These are phyloP conservation scores for Craniophora ligustri DNA, from an alignment of 2,888 invertebrate species.

Conservation along the genomic window DNA sequence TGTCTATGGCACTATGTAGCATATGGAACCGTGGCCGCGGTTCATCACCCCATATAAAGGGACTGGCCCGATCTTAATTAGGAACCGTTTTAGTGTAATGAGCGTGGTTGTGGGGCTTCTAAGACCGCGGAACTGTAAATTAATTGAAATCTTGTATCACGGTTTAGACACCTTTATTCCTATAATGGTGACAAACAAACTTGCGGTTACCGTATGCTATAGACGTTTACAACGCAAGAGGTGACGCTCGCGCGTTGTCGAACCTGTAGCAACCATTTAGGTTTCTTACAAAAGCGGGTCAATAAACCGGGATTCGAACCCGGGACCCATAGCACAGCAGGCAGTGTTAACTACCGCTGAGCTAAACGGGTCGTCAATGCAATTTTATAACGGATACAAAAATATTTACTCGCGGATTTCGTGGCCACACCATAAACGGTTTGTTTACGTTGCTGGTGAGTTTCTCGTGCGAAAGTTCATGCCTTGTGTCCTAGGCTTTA, in stretches of 20 bases:
- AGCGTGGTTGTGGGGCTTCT: conserved; percentile 53
- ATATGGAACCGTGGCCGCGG: conserved; percentile 46
- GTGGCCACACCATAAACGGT: conserved; percentile 50
- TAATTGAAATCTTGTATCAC: too few species aligned
- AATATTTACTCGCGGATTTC: neutral
- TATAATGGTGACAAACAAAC: neutral
- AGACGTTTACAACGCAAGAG: neutral
- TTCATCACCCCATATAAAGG: conserved; percentile 70
- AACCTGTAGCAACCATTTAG: neutral
- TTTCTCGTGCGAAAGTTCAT: conserved; percentile 65
- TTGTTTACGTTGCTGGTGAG: conserved; percentile 51
- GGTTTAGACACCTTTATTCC: too few species aligned
- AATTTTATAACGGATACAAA: too few species aligned
- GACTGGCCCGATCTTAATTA: conserved; percentile 66
- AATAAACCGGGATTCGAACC: too few species aligned
- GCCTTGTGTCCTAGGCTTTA: conserved; percentile 60
- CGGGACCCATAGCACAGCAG: too few species aligned
- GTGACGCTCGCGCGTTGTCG: too few species aligned
- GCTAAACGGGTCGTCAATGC: too few species aligned
- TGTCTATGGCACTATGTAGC: conserved; percentile 35
- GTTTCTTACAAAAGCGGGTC: too few species aligned
- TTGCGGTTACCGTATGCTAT: neutral
- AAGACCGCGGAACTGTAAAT: conserved; percentile 12
- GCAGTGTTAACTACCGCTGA: too few species aligned
- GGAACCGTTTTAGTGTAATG: conserved; percentile 66